phyloP scores from a whole-genome alignment of 2,113 vertebrate species.

The Tenrec ecaudatus region DNA sequence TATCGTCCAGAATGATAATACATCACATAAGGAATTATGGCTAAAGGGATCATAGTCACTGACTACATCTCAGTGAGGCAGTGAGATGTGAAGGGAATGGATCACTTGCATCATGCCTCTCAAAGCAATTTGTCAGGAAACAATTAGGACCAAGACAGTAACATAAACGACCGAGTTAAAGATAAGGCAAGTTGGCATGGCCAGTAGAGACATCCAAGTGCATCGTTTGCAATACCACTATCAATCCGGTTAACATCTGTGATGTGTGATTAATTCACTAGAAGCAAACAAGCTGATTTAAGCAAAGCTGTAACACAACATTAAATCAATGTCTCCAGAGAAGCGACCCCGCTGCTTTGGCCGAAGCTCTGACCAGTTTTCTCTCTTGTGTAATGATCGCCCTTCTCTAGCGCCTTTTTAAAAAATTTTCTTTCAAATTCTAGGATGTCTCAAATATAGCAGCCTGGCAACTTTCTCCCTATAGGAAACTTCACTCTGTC shows the following conservation, averaged over 20 bases:
- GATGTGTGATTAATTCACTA: neutral
- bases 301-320: slow-evolving; percentile 30
- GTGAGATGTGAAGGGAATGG: neutral
- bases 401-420: neutral
- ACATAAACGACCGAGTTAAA: neutral
- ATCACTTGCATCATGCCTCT: neutral
- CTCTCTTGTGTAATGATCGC: neutral
- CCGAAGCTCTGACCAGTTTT: neutral
- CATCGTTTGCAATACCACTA: neutral
- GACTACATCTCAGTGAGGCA: neutral
- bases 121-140: neutral
- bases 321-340: neutral
- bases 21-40: no score
- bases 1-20: no score
- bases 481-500: slow-evolving; percentile 61
- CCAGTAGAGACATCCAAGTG: neutral
- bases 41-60: no score
- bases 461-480: slow-evolving; percentile 52
- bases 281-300: neutral
- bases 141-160: neutral
- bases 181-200: neutral
- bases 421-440: neutral
- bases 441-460: slow-evolving; percentile 40
- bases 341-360: neutral
- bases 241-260: neutral